A percentile compares a stretch with the other conserved stretches of the same genome.
Evolutionary conservation across 2,888 invertebrate genomes (phyloP).

Genomic region (Thera obeliscata): DNA sequence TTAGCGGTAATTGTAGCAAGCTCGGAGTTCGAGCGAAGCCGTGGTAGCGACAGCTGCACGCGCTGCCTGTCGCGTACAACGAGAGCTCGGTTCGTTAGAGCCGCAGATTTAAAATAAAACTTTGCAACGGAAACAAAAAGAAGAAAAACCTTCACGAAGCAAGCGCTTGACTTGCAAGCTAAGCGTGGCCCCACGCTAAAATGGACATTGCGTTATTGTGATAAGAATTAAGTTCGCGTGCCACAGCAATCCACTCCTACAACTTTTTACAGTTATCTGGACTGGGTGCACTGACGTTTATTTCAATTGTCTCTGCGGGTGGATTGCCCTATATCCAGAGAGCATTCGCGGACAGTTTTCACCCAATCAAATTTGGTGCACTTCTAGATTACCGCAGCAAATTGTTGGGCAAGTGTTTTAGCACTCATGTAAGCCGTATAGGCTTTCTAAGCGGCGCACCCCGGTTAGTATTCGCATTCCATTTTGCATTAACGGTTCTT

Average conservation of each 20-base stretch:
- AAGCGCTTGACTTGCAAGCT: constrained; percentile 65
- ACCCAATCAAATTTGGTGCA: constrained; percentile 65
- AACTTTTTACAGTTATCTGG: constrained; percentile 45
- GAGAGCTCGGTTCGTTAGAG: constrained; percentile 77
- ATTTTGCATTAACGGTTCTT: constrained; percentile 24
- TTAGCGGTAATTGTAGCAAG: constrained; percentile 23
- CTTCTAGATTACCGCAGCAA: constrained; percentile 52
- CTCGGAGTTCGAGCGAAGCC: constrained; percentile 21
- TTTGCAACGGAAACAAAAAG: constrained; percentile 72
- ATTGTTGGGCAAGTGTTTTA: constrained; percentile 33
- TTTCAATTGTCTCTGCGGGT: constrained; percentile 80
- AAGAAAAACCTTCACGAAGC: constrained; percentile 67
- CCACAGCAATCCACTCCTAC: constrained; percentile 41
- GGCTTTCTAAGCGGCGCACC: constrained; percentile 13
- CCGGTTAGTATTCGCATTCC: constrained; percentile 24
- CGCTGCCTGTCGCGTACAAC: constrained; percentile 59
- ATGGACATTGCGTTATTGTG: constrained; percentile 49
- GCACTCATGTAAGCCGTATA: constrained; percentile 26
- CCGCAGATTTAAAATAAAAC: constrained; percentile 81
- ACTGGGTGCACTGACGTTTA: constrained; percentile 61
- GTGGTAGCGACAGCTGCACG: constrained; percentile 62
- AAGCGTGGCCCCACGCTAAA: constrained; percentile 54
- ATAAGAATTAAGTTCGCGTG: constrained; percentile 60
- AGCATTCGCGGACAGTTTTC: constrained; percentile 67
- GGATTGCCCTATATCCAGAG: constrained; percentile 77